Conservation (phyloP, 2,888 invertebrate genomes). For the Atethmia centrago region DNA sequence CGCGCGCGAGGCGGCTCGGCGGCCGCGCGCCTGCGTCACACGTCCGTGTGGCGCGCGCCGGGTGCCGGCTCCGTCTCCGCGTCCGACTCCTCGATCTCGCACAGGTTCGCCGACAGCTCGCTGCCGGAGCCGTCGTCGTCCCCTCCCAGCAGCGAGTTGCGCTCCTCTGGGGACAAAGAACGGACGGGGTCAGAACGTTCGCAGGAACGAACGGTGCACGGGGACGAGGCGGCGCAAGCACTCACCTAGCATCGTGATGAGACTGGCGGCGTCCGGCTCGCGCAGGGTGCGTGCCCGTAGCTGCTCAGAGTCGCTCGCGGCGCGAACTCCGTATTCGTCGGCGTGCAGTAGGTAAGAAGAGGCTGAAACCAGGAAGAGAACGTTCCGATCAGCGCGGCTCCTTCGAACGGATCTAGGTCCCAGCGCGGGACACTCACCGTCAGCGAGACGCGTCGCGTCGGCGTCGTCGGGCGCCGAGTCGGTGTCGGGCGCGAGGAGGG, state of each 20-base stretch:
- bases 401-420: background rate
- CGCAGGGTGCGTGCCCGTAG: slow-evolving; percentile 78
- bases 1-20: slow-evolving; percentile 60
- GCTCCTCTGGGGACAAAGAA: slow-evolving; percentile 89
- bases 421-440: slow-evolving; percentile 68
- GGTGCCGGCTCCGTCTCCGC: slow-evolving; percentile 90
- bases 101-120: slow-evolving; percentile 96
- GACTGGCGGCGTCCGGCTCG: slow-evolving; percentile 92
- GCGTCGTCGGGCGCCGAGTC: slow-evolving; percentile 72
- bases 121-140: slow-evolving; percentile 92
- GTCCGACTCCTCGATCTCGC: slow-evolving; percentile 98
- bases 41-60: slow-evolving; percentile 78
- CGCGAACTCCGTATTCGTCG: slow-evolving; percentile 93
- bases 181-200: background rate
- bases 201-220: background rate
- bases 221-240: background rate
- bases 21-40: slow-evolving; percentile 83
- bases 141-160: slow-evolving; percentile 94
- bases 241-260: slow-evolving; percentile 92
- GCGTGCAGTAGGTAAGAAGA: slow-evolving; percentile 95
- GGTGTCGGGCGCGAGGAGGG: slow-evolving; percentile 74
- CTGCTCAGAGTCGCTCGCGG: slow-evolving; percentile 90
- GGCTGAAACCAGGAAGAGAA: slow-evolving; percentile 75
- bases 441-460: slow-evolving; percentile 69
- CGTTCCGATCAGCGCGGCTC: background rate